Evolutionary conservation across 2,113 vertebrate genomes (phyloP), one percentile per base, ranked within the genome.

Genomic region (Martes martes): DNA sequence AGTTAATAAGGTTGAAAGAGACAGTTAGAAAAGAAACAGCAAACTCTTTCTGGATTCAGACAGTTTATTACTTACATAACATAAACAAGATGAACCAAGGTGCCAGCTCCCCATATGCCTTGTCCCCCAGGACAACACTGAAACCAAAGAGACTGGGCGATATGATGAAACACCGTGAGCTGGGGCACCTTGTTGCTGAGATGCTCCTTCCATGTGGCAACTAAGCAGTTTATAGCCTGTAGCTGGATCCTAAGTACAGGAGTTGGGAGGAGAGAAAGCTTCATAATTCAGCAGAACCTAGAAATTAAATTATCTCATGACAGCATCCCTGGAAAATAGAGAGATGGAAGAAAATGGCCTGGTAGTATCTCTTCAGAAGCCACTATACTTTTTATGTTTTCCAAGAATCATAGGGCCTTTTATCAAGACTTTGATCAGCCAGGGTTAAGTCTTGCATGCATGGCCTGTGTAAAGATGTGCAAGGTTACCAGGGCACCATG

Each of bases 231-330:
- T 13, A 21, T 13, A 59, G 15, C 6, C 74, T 47, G 24, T 0
- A 16, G 9, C 31, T 85, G 0, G n/a, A 31, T 18, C 11, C 9
- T 24, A 31, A 18, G 33, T 0, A 0, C 23, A 89, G 9, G 16
- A 15, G 3, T 0, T 9, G 13, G 9, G 8, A 15, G 3, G 18
- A 31, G 21, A 55, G 73, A 80, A 73, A 59, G 6, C 13, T 59
- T 57, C 11, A 36, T 24, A 47, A 14, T 15, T 86, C n/a, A n/a
- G 13, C 2, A 65, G 39, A 65, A 50, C 19, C 28, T n/a, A 63
- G 45, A 33, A 59, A 45, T n/a, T 50, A 3, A 57, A 15, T 28
- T 65, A 28, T 76, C 76, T 87, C 13, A 18, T 21, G 81, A 65
- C 6, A 71, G 36, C 26, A 47, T 71, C 6, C 13, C 65, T 73